Conservation (phyloP, 1,140 invertebrate genomes). For the Cydia splendana region DNA sequence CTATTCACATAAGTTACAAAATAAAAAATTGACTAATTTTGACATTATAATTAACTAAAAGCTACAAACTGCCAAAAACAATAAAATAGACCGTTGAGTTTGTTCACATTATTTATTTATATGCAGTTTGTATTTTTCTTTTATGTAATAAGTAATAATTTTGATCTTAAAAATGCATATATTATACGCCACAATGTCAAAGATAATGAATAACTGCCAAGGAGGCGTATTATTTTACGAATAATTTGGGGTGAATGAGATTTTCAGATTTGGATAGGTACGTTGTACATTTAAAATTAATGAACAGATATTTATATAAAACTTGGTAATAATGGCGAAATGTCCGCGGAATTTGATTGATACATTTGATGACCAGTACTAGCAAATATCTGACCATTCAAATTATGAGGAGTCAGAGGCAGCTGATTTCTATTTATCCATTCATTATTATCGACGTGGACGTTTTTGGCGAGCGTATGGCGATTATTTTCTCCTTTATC, state of each 20-base stretch:
- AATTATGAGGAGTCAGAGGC: background rate
- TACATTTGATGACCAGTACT: background rate
- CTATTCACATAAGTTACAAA: too few species aligned
- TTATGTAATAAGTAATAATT: too few species aligned
- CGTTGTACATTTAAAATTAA: background rate
- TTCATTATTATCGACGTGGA: background rate
- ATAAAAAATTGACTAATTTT: too few species aligned
- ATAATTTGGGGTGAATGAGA: background rate
- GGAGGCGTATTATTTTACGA: too few species aligned
- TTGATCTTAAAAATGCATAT: too few species aligned
- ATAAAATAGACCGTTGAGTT: too few species aligned
- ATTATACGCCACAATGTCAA: too few species aligned
- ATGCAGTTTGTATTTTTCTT: too few species aligned
- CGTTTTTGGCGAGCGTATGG: background rate
- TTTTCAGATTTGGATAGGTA: background rate
- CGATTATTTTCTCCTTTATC: constrained; percentile 2
- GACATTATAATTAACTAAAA: too few species aligned
- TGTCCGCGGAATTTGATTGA: background rate
- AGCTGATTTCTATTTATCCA: background rate
- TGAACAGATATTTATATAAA: background rate
- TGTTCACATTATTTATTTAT: too few species aligned
- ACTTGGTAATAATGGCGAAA: background rate
- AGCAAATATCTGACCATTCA: background rate
- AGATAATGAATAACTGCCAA: too few species aligned
- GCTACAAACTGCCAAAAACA: too few species aligned